Evolutionary conservation across 2,797 vertebrate species (phyloP).

Genomic region (Scolopax rusticola): DNA sequence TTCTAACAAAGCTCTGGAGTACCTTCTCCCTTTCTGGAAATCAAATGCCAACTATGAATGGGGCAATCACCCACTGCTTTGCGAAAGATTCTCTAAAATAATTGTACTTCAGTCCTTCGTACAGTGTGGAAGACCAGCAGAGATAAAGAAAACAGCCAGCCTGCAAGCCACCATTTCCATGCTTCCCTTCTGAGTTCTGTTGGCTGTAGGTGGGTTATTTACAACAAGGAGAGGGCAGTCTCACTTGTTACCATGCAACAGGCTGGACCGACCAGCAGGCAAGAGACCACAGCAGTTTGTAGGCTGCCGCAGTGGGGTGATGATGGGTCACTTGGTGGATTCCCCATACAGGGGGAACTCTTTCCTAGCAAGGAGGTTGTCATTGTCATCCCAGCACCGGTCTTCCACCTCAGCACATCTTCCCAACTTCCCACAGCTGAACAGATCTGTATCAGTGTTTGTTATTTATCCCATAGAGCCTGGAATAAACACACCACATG

Average conservation of each 20-base stretch:
- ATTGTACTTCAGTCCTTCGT: accelerated
- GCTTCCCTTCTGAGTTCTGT: neutral
- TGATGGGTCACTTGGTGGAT: neutral
- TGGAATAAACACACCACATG: constrained; percentile 4
- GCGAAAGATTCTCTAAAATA: neutral
- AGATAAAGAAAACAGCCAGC: neutral
- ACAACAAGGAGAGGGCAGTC: neutral
- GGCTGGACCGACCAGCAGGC: neutral
- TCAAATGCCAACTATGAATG: neutral
- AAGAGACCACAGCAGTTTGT: neutral
- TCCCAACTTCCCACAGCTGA: neutral
- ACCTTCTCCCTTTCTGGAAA: neutral
- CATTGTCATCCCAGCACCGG: neutral
- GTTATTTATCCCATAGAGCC: neutral
- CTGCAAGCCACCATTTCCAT: neutral
- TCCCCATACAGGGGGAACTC: neutral
- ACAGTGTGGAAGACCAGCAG: neutral
- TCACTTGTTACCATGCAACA: neutral
- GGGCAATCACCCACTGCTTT: neutral
- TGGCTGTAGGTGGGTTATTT: neutral
- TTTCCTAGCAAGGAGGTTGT: neutral
- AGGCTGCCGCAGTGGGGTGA: neutral
- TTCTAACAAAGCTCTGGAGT: neutral
- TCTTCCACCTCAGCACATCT: neutral
- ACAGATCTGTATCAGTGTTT: neutral